These are phyloP conservation scores for Protosalanx chinensis DNA, from an alignment of 2,797 vertebrate genomes.

Conservation along the genomic window DNA sequence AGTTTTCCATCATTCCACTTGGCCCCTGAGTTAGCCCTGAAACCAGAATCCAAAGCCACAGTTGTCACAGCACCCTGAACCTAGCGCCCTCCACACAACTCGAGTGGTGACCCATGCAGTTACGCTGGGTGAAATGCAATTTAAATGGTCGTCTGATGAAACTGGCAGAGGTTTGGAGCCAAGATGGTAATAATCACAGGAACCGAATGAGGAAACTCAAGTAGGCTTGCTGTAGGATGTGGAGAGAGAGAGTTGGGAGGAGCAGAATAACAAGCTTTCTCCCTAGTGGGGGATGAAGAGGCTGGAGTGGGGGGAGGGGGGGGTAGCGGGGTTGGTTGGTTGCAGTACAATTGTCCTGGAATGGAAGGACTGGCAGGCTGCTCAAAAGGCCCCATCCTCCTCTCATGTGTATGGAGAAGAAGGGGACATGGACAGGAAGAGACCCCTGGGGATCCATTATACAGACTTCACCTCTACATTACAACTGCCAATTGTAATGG, in stretches of 20 bases:
- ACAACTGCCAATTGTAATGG: too few species aligned
- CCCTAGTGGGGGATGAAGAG: slow-evolving; percentile 17
- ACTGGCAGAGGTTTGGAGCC: slow-evolving; percentile 48
- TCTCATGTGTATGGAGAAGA: slow-evolving; percentile 31
- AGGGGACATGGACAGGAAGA: slow-evolving; percentile 16
- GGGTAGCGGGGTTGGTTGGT: slow-evolving; percentile 27
- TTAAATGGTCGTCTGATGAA: slow-evolving; percentile 49
- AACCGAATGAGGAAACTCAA: slow-evolving; percentile 49
- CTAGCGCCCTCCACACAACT: slow-evolving; percentile 15
- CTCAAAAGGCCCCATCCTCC: slow-evolving; percentile 18
- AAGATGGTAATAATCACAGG: slow-evolving; percentile 40
- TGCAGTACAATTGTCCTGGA: slow-evolving; percentile 35
- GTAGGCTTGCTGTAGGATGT: slow-evolving; percentile 55
- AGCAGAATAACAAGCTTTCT: slow-evolving; percentile 58
- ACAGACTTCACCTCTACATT: slow-evolving; percentile 25
- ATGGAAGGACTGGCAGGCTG: slow-evolving; percentile 25
- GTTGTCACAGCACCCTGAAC: slow-evolving; percentile 32
- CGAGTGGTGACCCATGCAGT: slow-evolving; percentile 52
- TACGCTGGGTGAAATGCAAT: slow-evolving; percentile 59
- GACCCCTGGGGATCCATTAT: slow-evolving; percentile 23
- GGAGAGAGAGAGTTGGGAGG: slow-evolving; percentile 15
- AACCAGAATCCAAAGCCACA: slow-evolving; percentile 39
- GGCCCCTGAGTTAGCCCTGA: slow-evolving; percentile 30
- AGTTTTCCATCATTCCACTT: slow-evolving; percentile 52
- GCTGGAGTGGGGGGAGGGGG: too few species aligned